Evolutionary conservation across 2,888 invertebrate species (phyloP).

Genomic region (Heteromyza rotundicornis): DNA sequence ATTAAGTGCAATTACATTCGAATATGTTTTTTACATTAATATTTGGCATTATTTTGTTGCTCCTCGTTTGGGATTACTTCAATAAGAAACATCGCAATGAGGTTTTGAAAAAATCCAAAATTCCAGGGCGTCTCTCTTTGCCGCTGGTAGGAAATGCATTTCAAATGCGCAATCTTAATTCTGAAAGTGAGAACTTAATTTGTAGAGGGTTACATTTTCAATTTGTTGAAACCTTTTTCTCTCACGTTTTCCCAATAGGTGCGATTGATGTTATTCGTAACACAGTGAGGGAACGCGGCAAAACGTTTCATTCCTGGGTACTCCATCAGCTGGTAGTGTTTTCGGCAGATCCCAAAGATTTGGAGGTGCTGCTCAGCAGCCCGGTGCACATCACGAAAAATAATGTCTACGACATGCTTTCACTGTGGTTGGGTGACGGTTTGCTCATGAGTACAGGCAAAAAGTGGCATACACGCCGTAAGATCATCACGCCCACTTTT

Average conservation of each 20-base stretch:
- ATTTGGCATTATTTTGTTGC: conserved; percentile 15
- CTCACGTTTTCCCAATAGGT: conserved; percentile 6
- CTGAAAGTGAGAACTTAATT: conserved; percentile 27
- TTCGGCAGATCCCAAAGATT: conserved; percentile 31
- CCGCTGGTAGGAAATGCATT: conserved; percentile 27
- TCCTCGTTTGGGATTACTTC: conserved; percentile 31
- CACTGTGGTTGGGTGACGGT: conserved; percentile 33
- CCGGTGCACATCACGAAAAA: conserved; percentile 31
- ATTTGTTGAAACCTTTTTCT: background rate
- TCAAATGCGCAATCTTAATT: conserved; percentile 21
- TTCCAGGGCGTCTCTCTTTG: conserved; percentile 14
- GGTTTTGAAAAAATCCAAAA: conserved; percentile 24
- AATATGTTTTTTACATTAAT: conserved; percentile 27
- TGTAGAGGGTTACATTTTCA: background rate
- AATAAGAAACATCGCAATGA: conserved; percentile 30
- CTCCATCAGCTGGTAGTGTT: conserved; percentile 31
- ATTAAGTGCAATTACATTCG: too few relatives aligned
- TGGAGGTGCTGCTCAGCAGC: conserved; percentile 28
- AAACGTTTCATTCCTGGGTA: conserved; percentile 27
- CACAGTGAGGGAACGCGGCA: conserved; percentile 3
- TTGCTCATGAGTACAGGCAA: conserved; percentile 27
- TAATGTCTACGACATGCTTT: conserved; percentile 35
- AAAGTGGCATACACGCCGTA: conserved; percentile 71
- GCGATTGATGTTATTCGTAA: conserved; percentile 21
- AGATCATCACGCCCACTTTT: conserved; percentile 75